Evolutionary conservation across 2,797 vertebrate species (phyloP).

Genomic region (Danio aesculapii): DNA sequence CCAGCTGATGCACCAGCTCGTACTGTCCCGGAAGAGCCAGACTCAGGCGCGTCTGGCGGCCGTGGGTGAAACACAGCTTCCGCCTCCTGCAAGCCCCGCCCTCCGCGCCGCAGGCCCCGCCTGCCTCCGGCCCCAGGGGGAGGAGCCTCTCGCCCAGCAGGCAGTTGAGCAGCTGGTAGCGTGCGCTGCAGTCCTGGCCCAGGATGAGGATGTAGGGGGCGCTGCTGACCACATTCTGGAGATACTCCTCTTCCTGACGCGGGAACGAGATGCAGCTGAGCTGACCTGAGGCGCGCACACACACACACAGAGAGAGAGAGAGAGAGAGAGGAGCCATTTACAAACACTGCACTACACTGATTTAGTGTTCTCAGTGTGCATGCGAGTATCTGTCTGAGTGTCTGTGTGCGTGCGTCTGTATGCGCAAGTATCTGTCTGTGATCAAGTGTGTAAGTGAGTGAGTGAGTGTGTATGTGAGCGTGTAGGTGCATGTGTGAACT

Average conservation of each 20-base stretch:
- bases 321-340: background rate
- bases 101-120: constrained; percentile 75
- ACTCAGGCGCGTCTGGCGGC: constrained; percentile 87
- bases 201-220: constrained; percentile 90
- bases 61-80: constrained; percentile 90
- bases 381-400: too few relatives aligned
- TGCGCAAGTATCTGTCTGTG: too few relatives aligned
- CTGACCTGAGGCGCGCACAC: constrained; percentile 74
- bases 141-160: constrained; percentile 90
- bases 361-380: too few relatives aligned
- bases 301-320: too few relatives aligned
- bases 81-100: constrained; percentile 84
- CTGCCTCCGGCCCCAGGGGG: constrained; percentile 78
- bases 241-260: constrained; percentile 89
- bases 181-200: constrained; percentile 90
- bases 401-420: too few relatives aligned
- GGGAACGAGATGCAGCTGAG: constrained; percentile 90
- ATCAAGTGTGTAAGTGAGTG: too few relatives aligned
- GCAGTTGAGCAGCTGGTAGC: constrained; percentile 89
- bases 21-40: constrained; percentile 93
- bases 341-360: too few relatives aligned
- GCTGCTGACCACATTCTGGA: constrained; percentile 83
- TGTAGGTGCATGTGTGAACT: too few relatives aligned
- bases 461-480: too few relatives aligned
- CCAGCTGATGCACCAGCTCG: constrained; percentile 93